Evolutionary conservation across 2,797 vertebrate genomes (phyloP).

Genomic region (Lemur catta): DNA sequence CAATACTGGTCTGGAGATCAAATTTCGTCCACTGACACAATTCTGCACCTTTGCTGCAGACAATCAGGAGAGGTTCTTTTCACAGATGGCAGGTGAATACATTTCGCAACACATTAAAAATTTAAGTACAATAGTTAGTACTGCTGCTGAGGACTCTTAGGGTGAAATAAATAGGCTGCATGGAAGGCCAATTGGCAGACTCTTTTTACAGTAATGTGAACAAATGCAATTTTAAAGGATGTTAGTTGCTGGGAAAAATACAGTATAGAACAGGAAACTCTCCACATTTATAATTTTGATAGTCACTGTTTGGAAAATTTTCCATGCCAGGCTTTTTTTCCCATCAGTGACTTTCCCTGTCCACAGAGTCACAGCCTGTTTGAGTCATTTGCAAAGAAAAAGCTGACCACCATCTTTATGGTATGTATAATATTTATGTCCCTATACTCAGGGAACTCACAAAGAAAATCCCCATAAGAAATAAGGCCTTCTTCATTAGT

Average conservation of each 20-base stretch:
- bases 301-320: background rate
- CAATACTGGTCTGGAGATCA: background rate
- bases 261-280: background rate
- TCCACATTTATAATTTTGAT: background rate
- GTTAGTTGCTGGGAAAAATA: slow-evolving; percentile 14
- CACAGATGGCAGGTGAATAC: background rate
- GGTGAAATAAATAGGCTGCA: background rate
- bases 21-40: background rate
- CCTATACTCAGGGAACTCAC: background rate
- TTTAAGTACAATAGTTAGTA: background rate
- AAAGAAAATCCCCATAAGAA: background rate
- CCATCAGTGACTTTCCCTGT: background rate
- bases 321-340: background rate
- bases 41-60: background rate
- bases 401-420: background rate
- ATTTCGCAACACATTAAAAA: background rate
- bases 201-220: background rate
- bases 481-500: background rate
- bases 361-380: background rate
- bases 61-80: background rate
- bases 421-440: background rate
- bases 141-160: background rate
- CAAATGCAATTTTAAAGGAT: background rate
- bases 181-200: background rate
- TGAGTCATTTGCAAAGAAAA: background rate